A percentile compares a stretch with the other conserved stretches of the same genome.
phyloP scores from a whole-genome alignment of 2,888 invertebrate species.

The Tortricodes alternella region DNA sequence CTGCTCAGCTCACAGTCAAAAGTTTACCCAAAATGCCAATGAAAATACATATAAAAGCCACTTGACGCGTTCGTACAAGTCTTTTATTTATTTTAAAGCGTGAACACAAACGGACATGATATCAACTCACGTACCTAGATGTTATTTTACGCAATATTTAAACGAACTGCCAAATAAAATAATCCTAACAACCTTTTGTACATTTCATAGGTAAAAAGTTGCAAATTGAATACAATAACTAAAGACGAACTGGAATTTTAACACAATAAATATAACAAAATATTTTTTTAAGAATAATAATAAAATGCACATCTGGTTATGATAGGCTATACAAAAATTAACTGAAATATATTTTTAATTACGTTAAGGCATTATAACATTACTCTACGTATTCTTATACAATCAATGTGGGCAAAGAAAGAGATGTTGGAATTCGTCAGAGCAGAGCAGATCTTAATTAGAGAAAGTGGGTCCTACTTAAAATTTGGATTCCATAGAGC shows the following conservation, averaged over 20 bases:
- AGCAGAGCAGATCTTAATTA: slow-evolving; percentile 1
- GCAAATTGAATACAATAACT: background rate
- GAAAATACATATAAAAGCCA: background rate
- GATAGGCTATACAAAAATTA: slow-evolving; percentile 35
- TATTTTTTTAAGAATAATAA: slow-evolving; percentile 21
- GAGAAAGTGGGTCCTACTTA: no score
- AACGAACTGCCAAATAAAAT: no score
- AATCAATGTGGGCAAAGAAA: background rate
- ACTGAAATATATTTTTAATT: slow-evolving; percentile 8
- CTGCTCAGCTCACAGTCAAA: slow-evolving; percentile 1
- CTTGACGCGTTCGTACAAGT: background rate
- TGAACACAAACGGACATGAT: background rate
- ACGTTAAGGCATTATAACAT: slow-evolving; percentile 11
- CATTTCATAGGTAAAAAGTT: background rate
- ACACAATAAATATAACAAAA: slow-evolving; percentile 32
- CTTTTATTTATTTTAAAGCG: background rate
- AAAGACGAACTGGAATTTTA: slow-evolving; percentile 12
- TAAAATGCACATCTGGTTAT: slow-evolving; percentile 38
- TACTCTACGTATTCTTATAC: background rate
- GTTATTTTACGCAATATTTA: background rate
- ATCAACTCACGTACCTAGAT: background rate
- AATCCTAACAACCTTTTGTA: no score
- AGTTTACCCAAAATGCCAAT: slow-evolving; percentile 5
- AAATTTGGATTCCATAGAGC: background rate
- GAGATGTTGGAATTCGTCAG: background rate